Base-by-base conservation (phyloP, 2,888 invertebrate species). In the Automeris io region DNA sequence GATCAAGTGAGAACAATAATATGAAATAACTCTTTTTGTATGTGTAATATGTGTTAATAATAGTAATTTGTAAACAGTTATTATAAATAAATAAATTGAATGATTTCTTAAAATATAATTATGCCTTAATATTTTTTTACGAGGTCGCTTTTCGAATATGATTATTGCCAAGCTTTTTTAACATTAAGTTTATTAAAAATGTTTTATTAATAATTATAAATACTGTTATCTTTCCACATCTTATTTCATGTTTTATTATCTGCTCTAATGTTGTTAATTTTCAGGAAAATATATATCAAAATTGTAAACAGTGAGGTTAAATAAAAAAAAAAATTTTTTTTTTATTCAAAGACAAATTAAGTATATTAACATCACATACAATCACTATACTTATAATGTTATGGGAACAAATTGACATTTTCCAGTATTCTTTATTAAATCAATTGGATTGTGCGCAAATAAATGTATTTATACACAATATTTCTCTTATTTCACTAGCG, bases 371-470 rank as follows among this genome's bases (percentile, higher is more conserved):
- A 8, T 29, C 8, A 29, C 13, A 26, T 8, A 6, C n/a, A 6
- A 13, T 25, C 9, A 25, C 5, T 2, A 12, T 5, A 12, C 7
- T 24, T 5, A 16, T 12, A 34, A 9, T 5, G 18, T 34, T 26
- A 16, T 33, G 33, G 29, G 45, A 58, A 51, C 51, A 49, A 46
- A 48, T 49, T 44, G 44, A 40, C 46, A 46, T 37, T 34, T 47
- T 45, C 37, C 32, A 46, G 49, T 49, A 33, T 50, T 57, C 46
- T 57, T 49, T 60, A 54, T 59, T 46, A 59, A 65, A 65, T 60
- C 54, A 57, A 64, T 49, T 61, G 53, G 52, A 60, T 51, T 44
- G 41, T 51, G 54, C 57, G 65, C 59, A 65, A 73, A 70, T 72
- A 69, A 67, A 70, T 39, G 22, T 51, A 51, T 58, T 54, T 41